Base-by-base conservation (phyloP, 1,140 invertebrate species). In the Papilio glaucus region DNA sequence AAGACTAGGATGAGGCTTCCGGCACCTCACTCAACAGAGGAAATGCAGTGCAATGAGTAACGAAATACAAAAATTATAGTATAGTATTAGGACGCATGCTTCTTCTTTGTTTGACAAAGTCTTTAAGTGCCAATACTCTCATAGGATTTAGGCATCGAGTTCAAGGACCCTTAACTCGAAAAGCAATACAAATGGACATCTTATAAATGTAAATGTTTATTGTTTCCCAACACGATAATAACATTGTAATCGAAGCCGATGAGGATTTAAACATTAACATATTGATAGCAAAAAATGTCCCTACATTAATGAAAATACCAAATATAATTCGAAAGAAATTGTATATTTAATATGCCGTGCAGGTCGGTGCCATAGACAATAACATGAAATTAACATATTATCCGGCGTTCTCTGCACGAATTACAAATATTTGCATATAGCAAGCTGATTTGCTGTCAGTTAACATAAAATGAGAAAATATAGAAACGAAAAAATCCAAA, bases 311-410 rank as follows among this genome's bases (percentile, higher is more conserved):
- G 13, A 37, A 29, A 4, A 13, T 26, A 60, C 8, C 5, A 21
- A 57, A 57, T 29, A 9, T 5, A 57, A 33, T 61, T 33, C 29
- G 2, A 37, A 63, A 63, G 8, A 63, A 63, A 63, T 63, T 38
- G 13, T 8, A 12, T 12, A 45, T 1, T 67, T 12, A 24, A 45
- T 7, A 21, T 18, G 63, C 9, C 6, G 39, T 45, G 18, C 21
- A 63, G 18, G 33, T 38, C 33, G 8, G 13, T 0, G n/a, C 15
- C 8, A 38, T 38, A 39, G 33, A 38, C 61, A 63, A 62, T 29
- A 37, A 33, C 10, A 37, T 37, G 1, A 38, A 63, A 63, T 63
- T 63, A 15, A 37, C 61, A 63, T 63, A 63, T 63, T 12, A 39
- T 39, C 33, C 26, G 33, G 15, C 29, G 15, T 38, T 63, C 26